A percentile compares a stretch with the other conserved stretches of the same genome.
phyloP scores from a whole-genome alignment of 2,113 vertebrate species.

The Percina caprodes region DNA sequence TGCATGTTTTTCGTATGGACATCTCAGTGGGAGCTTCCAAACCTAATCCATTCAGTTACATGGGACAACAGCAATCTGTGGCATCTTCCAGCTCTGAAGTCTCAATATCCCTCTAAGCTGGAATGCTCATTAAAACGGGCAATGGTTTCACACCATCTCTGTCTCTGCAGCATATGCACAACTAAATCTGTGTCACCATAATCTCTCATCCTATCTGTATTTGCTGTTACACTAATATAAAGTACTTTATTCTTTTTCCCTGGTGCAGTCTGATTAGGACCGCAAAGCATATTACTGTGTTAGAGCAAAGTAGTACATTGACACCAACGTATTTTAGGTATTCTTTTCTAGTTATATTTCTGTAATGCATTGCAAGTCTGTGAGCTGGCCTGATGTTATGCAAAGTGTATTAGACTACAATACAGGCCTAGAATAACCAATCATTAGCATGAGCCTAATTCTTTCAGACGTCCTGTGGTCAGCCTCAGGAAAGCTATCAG shows the following conservation, averaged over 20 bases:
- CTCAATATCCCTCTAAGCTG: slow-evolving; percentile 65
- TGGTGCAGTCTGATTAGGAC: slow-evolving; percentile 42
- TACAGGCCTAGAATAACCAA: slow-evolving; percentile 68
- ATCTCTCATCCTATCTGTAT: slow-evolving; percentile 63
- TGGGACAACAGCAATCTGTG: slow-evolving; percentile 61
- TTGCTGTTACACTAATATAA: slow-evolving; percentile 47
- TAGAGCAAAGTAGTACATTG: neutral
- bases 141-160: slow-evolving; percentile 49
- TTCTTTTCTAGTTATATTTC: slow-evolving; percentile 25
- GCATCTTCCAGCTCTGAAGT: slow-evolving; percentile 63
- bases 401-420: slow-evolving; percentile 53
- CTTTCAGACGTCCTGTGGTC: slow-evolving; percentile 64
- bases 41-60: slow-evolving; percentile 64
- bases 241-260: slow-evolving; percentile 37
- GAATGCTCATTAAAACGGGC: slow-evolving; percentile 63
- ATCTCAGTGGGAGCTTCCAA: slow-evolving; percentile 49
- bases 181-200: slow-evolving; percentile 62
- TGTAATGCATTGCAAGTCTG: slow-evolving; percentile 5
- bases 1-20: slow-evolving; percentile 20
- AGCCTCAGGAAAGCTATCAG: slow-evolving; percentile 70
- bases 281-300: slow-evolving; percentile 4
- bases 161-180: slow-evolving; percentile 62
- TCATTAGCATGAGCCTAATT: slow-evolving; percentile 65
- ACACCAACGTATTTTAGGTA: neutral
- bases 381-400: slow-evolving; percentile 45